These are phyloP conservation scores for Mythimna pallens DNA, from an alignment of 2,888 invertebrate species.

Conservation along the genomic window DNA sequence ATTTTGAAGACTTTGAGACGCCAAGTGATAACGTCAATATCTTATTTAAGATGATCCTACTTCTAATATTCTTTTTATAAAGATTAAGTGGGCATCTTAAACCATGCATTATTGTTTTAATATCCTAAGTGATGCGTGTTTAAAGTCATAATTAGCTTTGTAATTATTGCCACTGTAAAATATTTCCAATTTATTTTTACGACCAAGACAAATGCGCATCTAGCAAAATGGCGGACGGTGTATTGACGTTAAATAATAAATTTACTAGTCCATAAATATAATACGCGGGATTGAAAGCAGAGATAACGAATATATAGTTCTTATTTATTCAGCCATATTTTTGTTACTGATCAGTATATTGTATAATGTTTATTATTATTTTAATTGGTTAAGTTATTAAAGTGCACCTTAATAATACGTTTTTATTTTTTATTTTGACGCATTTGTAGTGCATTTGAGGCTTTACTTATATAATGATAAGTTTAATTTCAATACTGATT, in stretches of 20 bases:
- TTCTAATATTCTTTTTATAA: constrained; percentile 40
- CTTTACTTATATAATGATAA: no score
- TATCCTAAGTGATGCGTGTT: not conserved
- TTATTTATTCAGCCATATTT: constrained; percentile 20
- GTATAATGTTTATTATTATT: constrained; percentile 22
- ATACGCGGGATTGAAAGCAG: constrained; percentile 34
- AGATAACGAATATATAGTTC: constrained; percentile 15
- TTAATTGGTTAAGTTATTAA: constrained; percentile 49
- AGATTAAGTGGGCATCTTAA: constrained; percentile 35
- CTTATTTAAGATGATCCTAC: constrained; percentile 10
- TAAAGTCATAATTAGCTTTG: not conserved
- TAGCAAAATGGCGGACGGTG: constrained; percentile 9
- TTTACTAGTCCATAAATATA: constrained; percentile 40
- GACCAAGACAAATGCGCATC: constrained; percentile 1
- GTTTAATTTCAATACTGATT: no score
- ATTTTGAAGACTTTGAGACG: constrained; percentile 9
- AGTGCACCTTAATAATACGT: constrained; percentile 49
- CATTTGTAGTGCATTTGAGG: no score
- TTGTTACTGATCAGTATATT: constrained; percentile 36
- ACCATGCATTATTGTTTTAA: constrained; percentile 1
- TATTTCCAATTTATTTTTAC: not conserved
- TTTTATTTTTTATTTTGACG: not conserved
- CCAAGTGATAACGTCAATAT: constrained; percentile 17
- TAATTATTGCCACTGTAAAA: constrained; percentile 13
- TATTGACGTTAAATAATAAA: constrained; percentile 9